A percentile compares a stretch with the other conserved stretches of the same genome.
These are phyloP conservation scores for Drosophila lacteicornis DNA, from an alignment of 1,140 invertebrate species.

Conservation along the genomic window DNA sequence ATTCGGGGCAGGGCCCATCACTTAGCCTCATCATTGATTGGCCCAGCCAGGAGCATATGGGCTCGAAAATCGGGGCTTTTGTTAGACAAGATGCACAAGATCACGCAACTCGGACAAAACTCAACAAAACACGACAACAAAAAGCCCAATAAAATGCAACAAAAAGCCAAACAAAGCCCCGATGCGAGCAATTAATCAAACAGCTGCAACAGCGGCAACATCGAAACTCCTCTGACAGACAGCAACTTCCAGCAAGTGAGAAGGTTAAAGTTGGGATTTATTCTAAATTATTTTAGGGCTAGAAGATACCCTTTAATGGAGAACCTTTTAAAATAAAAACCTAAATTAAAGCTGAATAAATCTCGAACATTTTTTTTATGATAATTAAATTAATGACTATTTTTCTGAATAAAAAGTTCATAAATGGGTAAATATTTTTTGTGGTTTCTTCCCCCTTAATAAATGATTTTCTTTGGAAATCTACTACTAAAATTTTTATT, in stretches of 20 bases:
- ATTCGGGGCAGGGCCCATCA: conserved; percentile 30
- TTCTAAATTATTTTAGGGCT: not conserved
- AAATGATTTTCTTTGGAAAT: not conserved
- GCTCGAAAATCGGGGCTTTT: conserved; percentile 27
- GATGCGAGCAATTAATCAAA: conserved; percentile 82
- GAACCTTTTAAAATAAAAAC: not conserved
- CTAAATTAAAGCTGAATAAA: not conserved
- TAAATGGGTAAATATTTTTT: too few relatives aligned
- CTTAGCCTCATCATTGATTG: conserved; percentile 39
- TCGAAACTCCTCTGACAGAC: conserved; percentile 67
- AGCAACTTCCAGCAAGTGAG: conserved; percentile 61
- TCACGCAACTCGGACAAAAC: conserved; percentile 29
- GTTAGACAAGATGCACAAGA: conserved; percentile 39
- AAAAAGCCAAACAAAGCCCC: conserved; percentile 57
- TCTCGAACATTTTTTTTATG: too few relatives aligned
- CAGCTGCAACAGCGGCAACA: conserved; percentile 73
- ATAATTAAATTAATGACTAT: too few relatives aligned
- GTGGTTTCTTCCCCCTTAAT: too few relatives aligned
- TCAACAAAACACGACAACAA: conserved; percentile 5
- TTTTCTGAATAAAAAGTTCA: too few relatives aligned
- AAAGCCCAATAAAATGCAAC: conserved; percentile 22
- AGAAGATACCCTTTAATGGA: not conserved
- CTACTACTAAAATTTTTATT: not conserved
- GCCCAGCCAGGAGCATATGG: conserved; percentile 36
- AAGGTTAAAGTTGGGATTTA: not conserved